phyloP scores from a whole-genome alignment of 2,797 vertebrate genomes.

The Trichosurus vulpecula region DNA sequence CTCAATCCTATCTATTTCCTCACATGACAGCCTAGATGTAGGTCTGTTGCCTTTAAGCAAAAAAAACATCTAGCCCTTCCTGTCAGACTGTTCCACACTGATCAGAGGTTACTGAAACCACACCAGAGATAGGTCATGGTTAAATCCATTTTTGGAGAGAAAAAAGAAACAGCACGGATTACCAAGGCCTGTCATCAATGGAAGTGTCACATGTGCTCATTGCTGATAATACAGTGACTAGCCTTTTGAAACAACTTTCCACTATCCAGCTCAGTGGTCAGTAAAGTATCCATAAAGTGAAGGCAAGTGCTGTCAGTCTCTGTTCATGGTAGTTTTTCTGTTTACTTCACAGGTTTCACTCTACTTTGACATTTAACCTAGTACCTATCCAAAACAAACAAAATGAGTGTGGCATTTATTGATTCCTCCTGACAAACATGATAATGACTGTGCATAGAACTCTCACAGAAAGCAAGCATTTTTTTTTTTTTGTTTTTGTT shows the following conservation, averaged over 20 bases:
- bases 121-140: background rate
- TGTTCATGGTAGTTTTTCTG: background rate
- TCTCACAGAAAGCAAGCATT: background rate
- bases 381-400: background rate
- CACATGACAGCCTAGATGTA: no score
- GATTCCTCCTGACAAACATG: background rate
- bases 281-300: background rate
- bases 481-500: no score
- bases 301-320: background rate
- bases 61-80: no score
- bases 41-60: no score
- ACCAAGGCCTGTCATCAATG: background rate
- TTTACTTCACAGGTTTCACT: background rate
- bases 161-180: background rate
- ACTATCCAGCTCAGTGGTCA: slow-evolving; percentile 16
- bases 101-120: slow-evolving; percentile 21
- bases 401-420: background rate
- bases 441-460: background rate
- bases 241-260: background rate
- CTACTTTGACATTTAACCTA: background rate
- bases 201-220: background rate
- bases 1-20: no score
- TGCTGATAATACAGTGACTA: background rate
- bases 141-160: slow-evolving; percentile 39
- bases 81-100: background rate